These are phyloP conservation scores for Cherax destructor DNA, from an alignment of 1,140 invertebrate species.

Conservation along the genomic window DNA sequence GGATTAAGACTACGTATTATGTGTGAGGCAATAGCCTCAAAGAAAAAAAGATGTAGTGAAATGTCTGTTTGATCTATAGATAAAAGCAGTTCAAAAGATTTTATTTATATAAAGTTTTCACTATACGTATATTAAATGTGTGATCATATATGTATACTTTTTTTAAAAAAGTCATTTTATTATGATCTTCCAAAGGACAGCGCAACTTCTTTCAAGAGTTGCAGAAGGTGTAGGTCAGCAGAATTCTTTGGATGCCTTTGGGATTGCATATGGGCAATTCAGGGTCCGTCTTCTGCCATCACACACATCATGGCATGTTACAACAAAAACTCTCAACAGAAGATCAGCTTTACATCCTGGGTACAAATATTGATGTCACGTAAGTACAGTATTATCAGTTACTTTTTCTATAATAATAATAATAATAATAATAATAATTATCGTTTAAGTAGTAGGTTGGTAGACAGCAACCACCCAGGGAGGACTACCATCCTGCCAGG, in stretches of 20 bases:
- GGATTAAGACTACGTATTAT: no score
- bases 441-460: no score
- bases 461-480: no score
- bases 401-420: neutral
- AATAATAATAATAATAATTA: no score
- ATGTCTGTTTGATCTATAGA: no score
- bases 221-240: slow-evolving; percentile 82
- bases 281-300: slow-evolving; percentile 88
- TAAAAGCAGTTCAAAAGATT: no score
- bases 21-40: no score
- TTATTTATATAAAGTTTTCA: no score
- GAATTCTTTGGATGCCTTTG: slow-evolving; percentile 93
- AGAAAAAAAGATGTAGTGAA: no score
- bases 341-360: slow-evolving; percentile 91
- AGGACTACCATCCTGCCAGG: no score
- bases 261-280: slow-evolving; percentile 90
- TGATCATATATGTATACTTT: neutral
- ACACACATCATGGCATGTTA: slow-evolving; percentile 89
- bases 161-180: neutral
- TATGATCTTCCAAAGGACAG: slow-evolving; percentile 49
- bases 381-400: slow-evolving; percentile 74
- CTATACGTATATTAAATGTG: no score
- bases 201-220: slow-evolving; percentile 63
- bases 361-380: slow-evolving; percentile 90
- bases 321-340: slow-evolving; percentile 87